phyloP scores from a whole-genome alignment of 2,113 vertebrate genomes.

The Pteropus alecto region DNA sequence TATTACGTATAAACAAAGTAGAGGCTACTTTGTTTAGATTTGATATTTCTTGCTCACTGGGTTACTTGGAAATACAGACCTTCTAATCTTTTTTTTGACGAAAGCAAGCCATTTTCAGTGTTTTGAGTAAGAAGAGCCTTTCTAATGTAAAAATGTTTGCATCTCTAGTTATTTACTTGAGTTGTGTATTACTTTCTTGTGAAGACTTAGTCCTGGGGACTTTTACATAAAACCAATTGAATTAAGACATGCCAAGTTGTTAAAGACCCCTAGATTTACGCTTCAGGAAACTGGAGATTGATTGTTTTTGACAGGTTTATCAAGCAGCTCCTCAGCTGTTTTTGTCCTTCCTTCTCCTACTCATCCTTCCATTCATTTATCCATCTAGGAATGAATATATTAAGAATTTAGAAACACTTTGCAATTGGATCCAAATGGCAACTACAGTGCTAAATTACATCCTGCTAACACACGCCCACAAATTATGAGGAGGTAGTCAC shows the following conservation, averaged over 20 bases:
- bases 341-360: neutral
- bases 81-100: neutral
- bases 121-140: neutral
- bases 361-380: neutral
- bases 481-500: neutral
- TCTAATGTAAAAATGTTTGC: neutral
- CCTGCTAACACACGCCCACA: neutral
- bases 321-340: neutral
- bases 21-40: neutral
- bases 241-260: neutral
- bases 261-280: no score
- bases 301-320: neutral
- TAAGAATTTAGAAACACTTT: conserved; percentile 10
- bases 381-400: neutral
- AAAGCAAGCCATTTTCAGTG: neutral
- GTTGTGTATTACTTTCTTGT: neutral
- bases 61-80: neutral
- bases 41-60: neutral
- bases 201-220: neutral
- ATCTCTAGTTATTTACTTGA: neutral
- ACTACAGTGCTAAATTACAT: neutral
- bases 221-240: neutral
- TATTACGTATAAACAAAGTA: neutral
- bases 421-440: neutral
- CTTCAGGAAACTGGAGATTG: neutral